These are phyloP conservation scores for Quiscalus mexicanus DNA, from an alignment of 2,113 vertebrate genomes.

Conservation along the genomic window DNA sequence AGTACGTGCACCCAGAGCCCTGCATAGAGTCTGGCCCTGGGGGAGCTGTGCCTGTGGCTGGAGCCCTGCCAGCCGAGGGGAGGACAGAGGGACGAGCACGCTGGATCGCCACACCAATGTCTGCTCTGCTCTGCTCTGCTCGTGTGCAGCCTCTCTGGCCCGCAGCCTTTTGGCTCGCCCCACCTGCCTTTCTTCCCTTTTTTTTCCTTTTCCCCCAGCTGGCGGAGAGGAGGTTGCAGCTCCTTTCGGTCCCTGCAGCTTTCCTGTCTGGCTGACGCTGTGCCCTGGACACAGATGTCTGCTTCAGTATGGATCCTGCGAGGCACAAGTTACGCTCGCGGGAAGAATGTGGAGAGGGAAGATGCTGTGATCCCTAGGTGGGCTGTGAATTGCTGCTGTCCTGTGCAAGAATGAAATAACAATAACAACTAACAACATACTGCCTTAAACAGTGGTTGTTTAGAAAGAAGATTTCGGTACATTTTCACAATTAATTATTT, in stretches of 20 bases:
- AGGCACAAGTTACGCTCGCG: neutral
- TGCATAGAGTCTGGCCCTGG: neutral
- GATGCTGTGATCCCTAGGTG: neutral
- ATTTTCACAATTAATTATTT: neutral
- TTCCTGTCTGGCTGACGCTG: conserved; percentile 48
- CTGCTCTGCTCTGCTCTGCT: conserved; percentile 37
- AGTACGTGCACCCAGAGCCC: neutral
- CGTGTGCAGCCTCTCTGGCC: conserved; percentile 16
- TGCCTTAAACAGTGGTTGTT: neutral
- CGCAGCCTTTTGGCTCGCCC: neutral
- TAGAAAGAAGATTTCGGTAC: neutral
- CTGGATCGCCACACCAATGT: neutral
- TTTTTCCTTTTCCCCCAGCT: neutral
- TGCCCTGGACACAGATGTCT: conserved; percentile 10
- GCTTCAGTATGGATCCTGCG: neutral
- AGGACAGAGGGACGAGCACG: rapidly evolving
- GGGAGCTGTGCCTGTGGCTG: neutral
- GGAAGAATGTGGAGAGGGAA: neutral
- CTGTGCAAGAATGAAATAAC: neutral
- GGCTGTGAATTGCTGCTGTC: neutral
- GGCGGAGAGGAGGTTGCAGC: neutral
- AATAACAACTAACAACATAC: neutral
- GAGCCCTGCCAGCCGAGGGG: neutral
- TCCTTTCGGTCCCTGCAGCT: conserved; percentile 17
- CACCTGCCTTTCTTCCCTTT: neutral